Percentiles rank a stretch among this genome's conserved stretches.
These are phyloP conservation scores for Heliconius hortense DNA, from an alignment of 2,888 invertebrate species.

Conservation along the genomic window DNA sequence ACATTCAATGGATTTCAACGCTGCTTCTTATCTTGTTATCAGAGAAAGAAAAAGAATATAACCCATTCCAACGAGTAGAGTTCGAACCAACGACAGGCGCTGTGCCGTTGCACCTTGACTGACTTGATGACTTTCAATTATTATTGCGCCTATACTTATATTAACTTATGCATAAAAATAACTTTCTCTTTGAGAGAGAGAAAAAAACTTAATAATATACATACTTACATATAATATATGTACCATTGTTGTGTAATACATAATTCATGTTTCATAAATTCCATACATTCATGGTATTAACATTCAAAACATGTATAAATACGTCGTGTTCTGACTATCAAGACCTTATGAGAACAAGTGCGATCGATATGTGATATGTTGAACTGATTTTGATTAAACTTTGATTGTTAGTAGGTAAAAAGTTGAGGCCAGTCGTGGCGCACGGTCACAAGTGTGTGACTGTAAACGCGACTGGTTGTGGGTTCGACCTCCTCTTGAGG, in stretches of 20 bases:
- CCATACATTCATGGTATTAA: conserved; percentile 8
- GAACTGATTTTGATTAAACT: conserved; percentile 14
- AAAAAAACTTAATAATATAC: not conserved
- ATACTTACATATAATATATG: not conserved
- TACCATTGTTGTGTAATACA: conserved; percentile 5
- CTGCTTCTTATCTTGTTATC: not conserved
- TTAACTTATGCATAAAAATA: not conserved
- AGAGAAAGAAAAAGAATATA: not conserved
- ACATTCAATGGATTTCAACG: not conserved
- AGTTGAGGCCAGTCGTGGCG: not conserved
- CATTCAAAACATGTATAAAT: conserved; percentile 17
- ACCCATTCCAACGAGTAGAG: no score
- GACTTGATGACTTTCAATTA: no score
- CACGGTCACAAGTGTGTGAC: not conserved
- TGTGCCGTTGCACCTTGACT: no score
- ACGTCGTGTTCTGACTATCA: conserved; percentile 16
- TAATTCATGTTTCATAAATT: conserved; percentile 17
- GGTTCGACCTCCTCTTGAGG: not conserved
- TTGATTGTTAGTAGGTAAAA: not conserved
- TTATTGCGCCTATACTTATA: no score
- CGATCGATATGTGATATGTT: conserved; percentile 15
- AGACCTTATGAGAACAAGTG: conserved; percentile 2
- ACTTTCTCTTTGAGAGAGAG: not conserved
- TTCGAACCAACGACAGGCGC: no score
- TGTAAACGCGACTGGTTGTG: not conserved